These are phyloP conservation scores for Sebastes dallii DNA, from an alignment of 2,797 vertebrate genomes.

Conservation along the genomic window DNA sequence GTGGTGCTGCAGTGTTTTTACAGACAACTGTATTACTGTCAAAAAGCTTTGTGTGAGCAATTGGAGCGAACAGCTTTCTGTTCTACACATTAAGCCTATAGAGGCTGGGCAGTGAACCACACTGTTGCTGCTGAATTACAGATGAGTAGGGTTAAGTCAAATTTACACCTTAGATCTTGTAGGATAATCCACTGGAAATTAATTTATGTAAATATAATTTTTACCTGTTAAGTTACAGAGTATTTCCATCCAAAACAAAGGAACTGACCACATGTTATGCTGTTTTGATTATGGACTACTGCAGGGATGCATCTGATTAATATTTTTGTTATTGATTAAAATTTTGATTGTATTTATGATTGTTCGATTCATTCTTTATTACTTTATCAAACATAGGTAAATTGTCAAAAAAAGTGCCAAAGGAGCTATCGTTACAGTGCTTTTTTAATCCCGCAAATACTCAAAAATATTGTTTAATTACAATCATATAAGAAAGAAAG, in stretches of 20 bases:
- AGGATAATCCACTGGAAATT: not conserved
- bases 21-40: not conserved
- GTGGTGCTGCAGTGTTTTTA: conserved; percentile 11
- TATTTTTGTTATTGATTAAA: not conserved
- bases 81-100: conserved; percentile 5
- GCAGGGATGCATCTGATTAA: not conserved
- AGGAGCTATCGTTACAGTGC: not conserved
- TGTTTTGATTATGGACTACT: not conserved
- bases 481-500: not conserved
- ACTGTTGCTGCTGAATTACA: not conserved
- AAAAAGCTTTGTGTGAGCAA: conserved; percentile 26
- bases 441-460: not conserved
- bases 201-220: not conserved
- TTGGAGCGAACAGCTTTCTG: not conserved
- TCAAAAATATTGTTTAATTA: not conserved
- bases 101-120: not conserved
- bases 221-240: not conserved
- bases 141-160: not conserved
- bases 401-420: too few relatives aligned
- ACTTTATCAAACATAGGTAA: not conserved
- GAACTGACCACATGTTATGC: not conserved
- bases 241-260: not conserved
- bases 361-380: not conserved
- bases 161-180: not conserved
- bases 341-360: not conserved